Evolutionary conservation across 1,140 invertebrate genomes (phyloP).

Genomic region (Popillia japonica): DNA sequence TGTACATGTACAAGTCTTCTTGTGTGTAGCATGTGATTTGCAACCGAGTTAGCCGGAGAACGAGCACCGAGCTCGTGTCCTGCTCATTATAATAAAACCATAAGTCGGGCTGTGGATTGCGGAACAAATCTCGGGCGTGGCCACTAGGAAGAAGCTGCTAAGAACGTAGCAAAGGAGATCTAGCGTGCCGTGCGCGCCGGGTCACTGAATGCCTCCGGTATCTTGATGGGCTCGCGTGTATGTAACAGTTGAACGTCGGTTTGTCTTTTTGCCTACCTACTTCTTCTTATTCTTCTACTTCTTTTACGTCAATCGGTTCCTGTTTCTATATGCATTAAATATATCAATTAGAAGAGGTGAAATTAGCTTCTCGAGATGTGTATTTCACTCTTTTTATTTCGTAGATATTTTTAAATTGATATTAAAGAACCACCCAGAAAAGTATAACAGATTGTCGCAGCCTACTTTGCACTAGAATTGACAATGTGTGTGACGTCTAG

Average conservation of each 20-base stretch:
- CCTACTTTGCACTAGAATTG: no score
- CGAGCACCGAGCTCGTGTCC: neutral
- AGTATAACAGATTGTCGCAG: no score
- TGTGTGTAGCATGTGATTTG: constrained; percentile 9
- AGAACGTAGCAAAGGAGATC: neutral
- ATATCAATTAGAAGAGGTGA: no score
- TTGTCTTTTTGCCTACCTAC: neutral
- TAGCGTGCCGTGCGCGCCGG: constrained; percentile 5
- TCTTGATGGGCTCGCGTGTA: constrained; percentile 14
- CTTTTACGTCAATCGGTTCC: no score
- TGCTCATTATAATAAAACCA: constrained; percentile 32
- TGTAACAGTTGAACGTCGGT: neutral
- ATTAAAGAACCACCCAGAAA: no score
- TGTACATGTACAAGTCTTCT: neutral
- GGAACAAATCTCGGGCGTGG: constrained; percentile 20
- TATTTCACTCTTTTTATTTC: no score
- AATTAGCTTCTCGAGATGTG: no score
- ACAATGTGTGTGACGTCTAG: no score
- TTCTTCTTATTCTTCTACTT: no score
- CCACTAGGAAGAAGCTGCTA: constrained; percentile 28
- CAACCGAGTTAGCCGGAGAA: neutral
- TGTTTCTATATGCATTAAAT: no score
- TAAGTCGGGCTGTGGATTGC: constrained; percentile 26
- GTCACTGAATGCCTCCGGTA: constrained; percentile 21
- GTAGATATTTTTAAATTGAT: no score